A percentile compares a stretch with the other conserved stretches of the same genome.
Conservation (phyloP, 2,797 vertebrate genomes). For the Microctenopoma steveboyesi region DNA sequence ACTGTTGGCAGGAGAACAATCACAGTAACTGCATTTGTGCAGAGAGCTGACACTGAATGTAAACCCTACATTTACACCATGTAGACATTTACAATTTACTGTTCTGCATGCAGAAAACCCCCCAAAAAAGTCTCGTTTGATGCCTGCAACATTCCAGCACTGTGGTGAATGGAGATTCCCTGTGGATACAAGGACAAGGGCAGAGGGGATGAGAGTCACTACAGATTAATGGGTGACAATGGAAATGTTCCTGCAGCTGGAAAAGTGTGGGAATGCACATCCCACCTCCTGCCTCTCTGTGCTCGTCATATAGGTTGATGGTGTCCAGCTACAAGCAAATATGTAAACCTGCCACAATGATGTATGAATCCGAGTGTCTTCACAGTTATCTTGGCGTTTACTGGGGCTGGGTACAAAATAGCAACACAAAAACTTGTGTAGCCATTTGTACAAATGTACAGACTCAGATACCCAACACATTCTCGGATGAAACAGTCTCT, state of each 20-base stretch:
- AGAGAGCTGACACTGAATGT: not conserved
- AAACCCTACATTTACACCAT: not conserved
- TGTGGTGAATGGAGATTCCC: conserved; percentile 51
- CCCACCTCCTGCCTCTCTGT: conserved; percentile 4
- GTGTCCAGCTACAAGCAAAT: conserved; percentile 14
- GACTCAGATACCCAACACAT: too few relatives aligned
- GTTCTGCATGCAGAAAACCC: conserved; percentile 3
- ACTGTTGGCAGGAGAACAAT: conserved; percentile 1
- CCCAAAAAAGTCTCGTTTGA: conserved; percentile 35
- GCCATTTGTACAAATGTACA: too few relatives aligned
- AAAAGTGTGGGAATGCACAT: conserved; percentile 42
- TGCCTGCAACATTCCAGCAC: conserved; percentile 56
- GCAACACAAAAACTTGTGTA: too few relatives aligned
- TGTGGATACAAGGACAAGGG: conserved; percentile 57
- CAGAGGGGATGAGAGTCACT: conserved; percentile 64
- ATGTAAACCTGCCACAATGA: conserved; percentile 1
- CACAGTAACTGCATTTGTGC: not conserved
- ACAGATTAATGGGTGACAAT: conserved; percentile 69
- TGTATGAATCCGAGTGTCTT: not conserved
- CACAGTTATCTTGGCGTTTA: not conserved
- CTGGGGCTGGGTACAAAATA: not conserved
- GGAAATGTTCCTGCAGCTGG: conserved; percentile 64
- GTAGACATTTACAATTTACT: conserved; percentile 1
- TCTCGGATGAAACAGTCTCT: too few relatives aligned
- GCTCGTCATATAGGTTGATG: conserved; percentile 10